Percentiles rank a stretch among this genome's conserved stretches.
Conservation (phyloP, 1,140 invertebrate genomes). For the honey bee (Apis mellifera) region Amel_HAv3.1 CM009936.2:17519501-17520000, state of each 20-base stretch:
- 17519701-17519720: slow-evolving; percentile 66
- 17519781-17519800: too few relatives aligned
- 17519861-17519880: neutral
- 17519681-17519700: slow-evolving; percentile 69
- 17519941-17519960: too few relatives aligned
- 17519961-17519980: too few relatives aligned
- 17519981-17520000: too few relatives aligned
- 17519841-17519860: slow-evolving; percentile 25
- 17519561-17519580: slow-evolving; percentile 57
- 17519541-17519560: slow-evolving; percentile 67
- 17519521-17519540: slow-evolving; percentile 51
- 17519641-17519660: slow-evolving; percentile 65
- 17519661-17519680: slow-evolving; percentile 67
- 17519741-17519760: slow-evolving; percentile 61
- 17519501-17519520: slow-evolving; percentile 20
- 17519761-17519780: slow-evolving; percentile 60
- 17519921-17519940: too few relatives aligned
- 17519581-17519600: slow-evolving; percentile 23
- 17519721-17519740: slow-evolving; percentile 62
- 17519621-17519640: slow-evolving; percentile 60
- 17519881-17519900: too few relatives aligned
- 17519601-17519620: slow-evolving; percentile 68
- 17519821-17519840: slow-evolving; percentile 23
- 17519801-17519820: too few relatives aligned
- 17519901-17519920: too few relatives aligned